phyloP scores from a whole-genome alignment of 2,113 vertebrate genomes.

The rabbit (Oryctolagus cuniculus) region DNA sequence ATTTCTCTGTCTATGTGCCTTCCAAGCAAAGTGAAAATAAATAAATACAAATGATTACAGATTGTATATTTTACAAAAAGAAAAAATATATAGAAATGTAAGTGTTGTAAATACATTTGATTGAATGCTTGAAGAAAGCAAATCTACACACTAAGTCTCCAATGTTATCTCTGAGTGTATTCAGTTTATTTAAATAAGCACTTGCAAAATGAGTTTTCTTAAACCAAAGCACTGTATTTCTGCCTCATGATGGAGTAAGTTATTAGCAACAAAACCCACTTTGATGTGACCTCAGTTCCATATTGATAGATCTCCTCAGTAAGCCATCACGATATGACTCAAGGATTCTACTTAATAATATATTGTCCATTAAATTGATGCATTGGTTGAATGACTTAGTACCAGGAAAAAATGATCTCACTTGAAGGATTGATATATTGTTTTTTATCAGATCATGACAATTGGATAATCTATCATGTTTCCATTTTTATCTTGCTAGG shows the following conservation, averaged over 20 bases:
- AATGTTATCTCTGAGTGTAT: not conserved
- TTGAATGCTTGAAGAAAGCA: not conserved
- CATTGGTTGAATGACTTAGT: slow-evolving; percentile 32
- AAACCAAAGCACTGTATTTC: not conserved
- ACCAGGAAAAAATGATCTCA: slow-evolving; percentile 37
- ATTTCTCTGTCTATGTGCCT: too few relatives aligned
- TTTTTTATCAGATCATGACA: slow-evolving; percentile 56
- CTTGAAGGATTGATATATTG: slow-evolving; percentile 62
- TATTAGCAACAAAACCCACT: slow-evolving; percentile 11
- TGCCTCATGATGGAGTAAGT: not conserved
- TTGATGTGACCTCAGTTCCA: slow-evolving; percentile 22
- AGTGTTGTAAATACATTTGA: not conserved
- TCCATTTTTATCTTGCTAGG: slow-evolving; percentile 64
- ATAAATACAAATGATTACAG: not conserved
- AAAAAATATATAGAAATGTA: not conserved
- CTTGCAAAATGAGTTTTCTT: slow-evolving; percentile 4
- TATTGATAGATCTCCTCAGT: slow-evolving; percentile 1
- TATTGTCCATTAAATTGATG: slow-evolving; percentile 59
- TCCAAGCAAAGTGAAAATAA: too few relatives aligned
- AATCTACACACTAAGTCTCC: not conserved
- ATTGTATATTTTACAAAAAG: not conserved
- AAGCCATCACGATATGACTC: slow-evolving; percentile 37
- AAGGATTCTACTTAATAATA: slow-evolving; percentile 49
- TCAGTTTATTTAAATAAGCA: not conserved
- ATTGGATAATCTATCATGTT: slow-evolving; percentile 66